Evolutionary conservation across 2,797 vertebrate genomes (phyloP).

Genomic region (Urosaurus nigricauda): DNA sequence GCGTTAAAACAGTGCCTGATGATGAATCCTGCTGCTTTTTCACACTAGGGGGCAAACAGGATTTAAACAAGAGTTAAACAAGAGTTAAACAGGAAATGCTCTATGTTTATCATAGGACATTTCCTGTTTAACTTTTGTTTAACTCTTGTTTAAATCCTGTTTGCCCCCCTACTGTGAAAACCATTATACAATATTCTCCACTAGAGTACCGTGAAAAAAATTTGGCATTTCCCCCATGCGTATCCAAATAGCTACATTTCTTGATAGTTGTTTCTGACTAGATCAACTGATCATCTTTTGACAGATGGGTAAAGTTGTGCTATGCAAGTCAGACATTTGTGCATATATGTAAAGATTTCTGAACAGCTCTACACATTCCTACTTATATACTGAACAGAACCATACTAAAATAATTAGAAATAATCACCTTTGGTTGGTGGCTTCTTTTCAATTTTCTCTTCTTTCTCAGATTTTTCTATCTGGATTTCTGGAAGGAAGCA

Average conservation of each 20-base stretch:
- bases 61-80: too few species aligned
- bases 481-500: constrained; percentile 70
- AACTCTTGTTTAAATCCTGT: too few species aligned
- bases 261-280: not conserved
- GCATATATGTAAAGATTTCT: not conserved
- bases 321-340: too few species aligned
- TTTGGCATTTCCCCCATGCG: not conserved
- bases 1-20: not conserved
- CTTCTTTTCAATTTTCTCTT: constrained; percentile 64
- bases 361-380: not conserved
- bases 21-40: not conserved
- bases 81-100: too few species aligned
- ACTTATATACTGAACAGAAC: not conserved
- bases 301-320: not conserved
- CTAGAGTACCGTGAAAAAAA: not conserved
- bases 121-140: too few species aligned
- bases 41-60: too few species aligned
- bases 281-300: not conserved
- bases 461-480: constrained; percentile 58
- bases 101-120: too few species aligned
- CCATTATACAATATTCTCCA: not conserved
- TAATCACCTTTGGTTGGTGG: constrained; percentile 20
- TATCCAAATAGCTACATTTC: not conserved
- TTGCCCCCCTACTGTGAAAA: too few species aligned
- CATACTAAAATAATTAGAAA: not conserved